These are phyloP conservation scores for Mixornis gularis DNA, from an alignment of 2,113 vertebrate species.

Conservation along the genomic window DNA sequence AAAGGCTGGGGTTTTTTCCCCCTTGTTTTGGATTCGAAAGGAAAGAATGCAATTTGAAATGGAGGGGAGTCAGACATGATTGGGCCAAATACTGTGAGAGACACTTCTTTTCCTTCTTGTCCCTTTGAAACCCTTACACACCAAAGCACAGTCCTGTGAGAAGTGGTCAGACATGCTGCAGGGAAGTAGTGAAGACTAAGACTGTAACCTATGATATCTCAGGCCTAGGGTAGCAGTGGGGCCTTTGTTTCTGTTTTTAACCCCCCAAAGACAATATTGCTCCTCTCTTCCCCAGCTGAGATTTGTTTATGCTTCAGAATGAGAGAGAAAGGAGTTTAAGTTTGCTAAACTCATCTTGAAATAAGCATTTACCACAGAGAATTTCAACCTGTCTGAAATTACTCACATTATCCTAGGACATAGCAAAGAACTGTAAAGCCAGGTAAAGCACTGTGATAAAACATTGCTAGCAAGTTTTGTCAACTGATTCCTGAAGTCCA, in stretches of 20 bases:
- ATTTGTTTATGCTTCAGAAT: neutral
- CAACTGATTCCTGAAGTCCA: neutral
- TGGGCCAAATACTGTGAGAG: neutral
- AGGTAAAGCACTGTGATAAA: neutral
- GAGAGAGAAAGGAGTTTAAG: neutral
- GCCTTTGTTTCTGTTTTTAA: neutral
- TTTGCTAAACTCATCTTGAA: neutral
- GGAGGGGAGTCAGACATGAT: neutral
- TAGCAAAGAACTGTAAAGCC: neutral
- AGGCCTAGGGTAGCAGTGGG: rapidly evolving
- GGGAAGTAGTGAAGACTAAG: neutral
- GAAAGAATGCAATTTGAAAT: neutral
- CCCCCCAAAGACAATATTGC: rapidly evolving
- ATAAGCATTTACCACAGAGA: neutral
- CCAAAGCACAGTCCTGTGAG: neutral
- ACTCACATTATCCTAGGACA: rapidly evolving
- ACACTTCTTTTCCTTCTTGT: neutral
- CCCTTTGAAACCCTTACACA: neutral
- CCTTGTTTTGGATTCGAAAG: neutral
- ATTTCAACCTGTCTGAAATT: neutral
- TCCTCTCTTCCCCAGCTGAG: neutral
- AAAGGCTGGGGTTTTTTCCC: neutral
- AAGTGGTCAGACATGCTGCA: neutral
- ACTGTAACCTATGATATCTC: neutral
- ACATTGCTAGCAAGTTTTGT: neutral